Base-by-base conservation (phyloP, 2,888 invertebrate species). In the Agonopterix subpropinquella region DNA sequence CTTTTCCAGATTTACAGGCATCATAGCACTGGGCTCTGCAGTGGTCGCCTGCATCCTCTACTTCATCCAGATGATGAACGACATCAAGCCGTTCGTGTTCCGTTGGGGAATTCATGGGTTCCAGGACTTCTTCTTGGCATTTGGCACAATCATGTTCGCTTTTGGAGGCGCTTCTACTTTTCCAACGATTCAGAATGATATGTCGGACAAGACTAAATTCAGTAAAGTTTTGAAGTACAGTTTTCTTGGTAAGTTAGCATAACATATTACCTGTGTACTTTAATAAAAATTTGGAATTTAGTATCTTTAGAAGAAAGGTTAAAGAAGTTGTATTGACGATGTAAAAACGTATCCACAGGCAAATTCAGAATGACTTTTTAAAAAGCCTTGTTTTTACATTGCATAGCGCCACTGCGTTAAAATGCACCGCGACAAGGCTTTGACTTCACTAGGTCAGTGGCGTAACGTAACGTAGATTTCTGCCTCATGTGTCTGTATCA, bases 111-210 rank as follows among this genome's bases (percentile, higher is more conserved):
- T 87, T 8, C 91, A 91, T 60, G 89, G 89, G 1, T 91, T 92
- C 65, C 78, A 83, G 51, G 91, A 92, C 54, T 93, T 94, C 75
- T 93, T 92, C 70, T 71, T 93, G 35, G 90, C 93, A 0, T 92
- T 93, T 63, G 93, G 94, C 7, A 92, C 92, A 7, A 90, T 94
- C 50, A 81, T 93, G 70, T 94, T 93, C 68, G 90, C 93, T 0
- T 93, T 93, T 64, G 93, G 93, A 4, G 94, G 94, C 2, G 93
- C 93, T 5, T 92, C 93, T 0, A 91, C 92, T 1, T 95, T 95
- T 76, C 94, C 94, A 2, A 94, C 94, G 0, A 93, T 95, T 48
- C 94, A 94, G 70, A 93, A 94, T 59, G 94, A 95, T 64, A 95
- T 94, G 94, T 77, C 77, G 15, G 89, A 93, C 53, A 92, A 92